Base-by-base conservation (phyloP, 35 echinoderm and acorn worm species). In the Apostichopus japonicus region DNA sequence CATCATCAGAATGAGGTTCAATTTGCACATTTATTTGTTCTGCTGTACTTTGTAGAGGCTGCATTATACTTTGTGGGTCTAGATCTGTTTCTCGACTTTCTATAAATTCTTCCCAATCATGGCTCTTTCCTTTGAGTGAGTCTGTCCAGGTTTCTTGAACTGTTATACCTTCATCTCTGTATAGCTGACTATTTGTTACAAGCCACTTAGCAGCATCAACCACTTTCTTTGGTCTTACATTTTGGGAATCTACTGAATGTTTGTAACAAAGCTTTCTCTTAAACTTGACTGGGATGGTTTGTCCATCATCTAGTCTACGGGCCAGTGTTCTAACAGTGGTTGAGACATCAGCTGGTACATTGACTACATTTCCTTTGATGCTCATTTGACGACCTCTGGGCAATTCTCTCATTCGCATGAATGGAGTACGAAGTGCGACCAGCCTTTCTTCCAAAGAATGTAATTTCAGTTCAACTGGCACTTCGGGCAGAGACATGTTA, bases 361-460 rank as follows among this genome's bases (percentile, higher is more conserved):
- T 93, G 1, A 93, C 79, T 86, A 93, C 67, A 87, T 93, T 93
- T 6, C 92, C 92, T 87, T 87, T 93, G 2, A 93, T 15, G 56
- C 23, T 87, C n/a, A 86, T 22, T 23, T 93, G 92, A 54, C 92
- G 55, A 22, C 92, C 92, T 86, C 80, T 93, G 4, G 92, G 92
- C 8, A 93, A 61, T 93, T 93, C 92, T 86, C 82, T 25, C 5
- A 93, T 82, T 86, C 86, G 92, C 92, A 93, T 93, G 62, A 93
- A 93, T 84, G 92, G 92, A 52, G 67, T 93, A 9, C 92, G 56
- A 51, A 93, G 65, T 7, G 92, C 92, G 2, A 93, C 80, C 6
- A 86, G 55, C 86, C 92, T 86, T 86, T 93, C 92, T 55, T 93
- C 92, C 10, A 93, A 23, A 23, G 79, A 25, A 72, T 86, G 80